Evolutionary conservation across 2,888 invertebrate genomes (phyloP), one percentile per base, ranked within the genome.

Genomic region (Thyatira batis): DNA sequence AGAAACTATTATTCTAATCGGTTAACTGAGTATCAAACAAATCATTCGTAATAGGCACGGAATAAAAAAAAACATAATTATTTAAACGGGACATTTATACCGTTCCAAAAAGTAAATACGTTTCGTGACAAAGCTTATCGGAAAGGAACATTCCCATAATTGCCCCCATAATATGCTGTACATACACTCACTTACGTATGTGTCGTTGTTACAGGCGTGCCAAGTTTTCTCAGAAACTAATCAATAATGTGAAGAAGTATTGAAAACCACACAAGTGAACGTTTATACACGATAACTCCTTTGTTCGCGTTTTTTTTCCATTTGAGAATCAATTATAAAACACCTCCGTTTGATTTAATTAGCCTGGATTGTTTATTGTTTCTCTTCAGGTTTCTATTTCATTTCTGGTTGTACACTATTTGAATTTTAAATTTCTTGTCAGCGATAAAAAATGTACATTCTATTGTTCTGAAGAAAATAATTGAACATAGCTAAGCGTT

Each of bases 161-260:
- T 55, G 53, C 50, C 51, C 53, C 51, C 53, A 60, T 68, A 74
- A 65, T 69, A 67, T 61, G 63, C 53, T 54, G 57, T 62, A 63
- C 65, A 64, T 65, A 68, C 54, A 57, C 59, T 65, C 65, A 51
- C 49, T 27, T 57, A 45, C 23, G 54, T 55, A 57, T 54, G 56
- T 54, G 54, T 46, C 54, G 51, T 57, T 60, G 56, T 63, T 69
- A 71, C 59, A 73, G 71, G 67, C 78, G 73, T 82, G 81, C 77
- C 79, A 79, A 76, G 74, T 86, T 83, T 87, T 85, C 83, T 82
- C 61, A 70, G 81, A 82, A 84, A 69, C 61, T 77, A 82, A 87
- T 87, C 84, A 87, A 84, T 87, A 86, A 82, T 71, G 75, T 78
- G 80, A 71, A 80, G 77, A 77, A 69, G 76, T 81, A 83, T 84